phyloP scores from a whole-genome alignment of 2,797 vertebrate species.

The Todus mexicanus region DNA sequence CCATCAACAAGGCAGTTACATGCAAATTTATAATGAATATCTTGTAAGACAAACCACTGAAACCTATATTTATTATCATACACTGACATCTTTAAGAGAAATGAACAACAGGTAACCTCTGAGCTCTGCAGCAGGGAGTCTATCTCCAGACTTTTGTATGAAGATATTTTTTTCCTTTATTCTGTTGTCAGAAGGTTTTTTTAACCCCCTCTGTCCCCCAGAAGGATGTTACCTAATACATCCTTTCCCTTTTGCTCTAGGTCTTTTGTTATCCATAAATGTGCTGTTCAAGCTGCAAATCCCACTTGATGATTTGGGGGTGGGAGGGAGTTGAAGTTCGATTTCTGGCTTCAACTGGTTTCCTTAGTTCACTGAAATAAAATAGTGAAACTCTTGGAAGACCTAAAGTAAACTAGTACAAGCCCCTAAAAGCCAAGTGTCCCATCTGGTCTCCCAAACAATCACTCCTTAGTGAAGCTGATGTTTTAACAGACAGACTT shows the following conservation, averaged over 20 bases:
- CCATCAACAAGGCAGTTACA: not conserved
- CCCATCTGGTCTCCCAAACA: not conserved
- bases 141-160: not conserved
- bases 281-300: not conserved
- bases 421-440: not conserved
- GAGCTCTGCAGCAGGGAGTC: not conserved
- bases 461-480: not conserved
- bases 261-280: not conserved
- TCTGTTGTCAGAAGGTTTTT: not conserved
- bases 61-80: not conserved
- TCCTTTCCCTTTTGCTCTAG: not conserved
- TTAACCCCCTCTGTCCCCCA: too few species aligned
- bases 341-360: not conserved
- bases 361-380: not conserved
- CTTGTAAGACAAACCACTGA: not conserved
- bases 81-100: not conserved
- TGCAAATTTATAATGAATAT: not conserved
- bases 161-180: not conserved
- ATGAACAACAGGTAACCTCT: not conserved
- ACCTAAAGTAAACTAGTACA: not conserved
- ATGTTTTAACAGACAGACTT: not conserved
- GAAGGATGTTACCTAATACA: not conserved
- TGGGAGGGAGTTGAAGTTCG: not conserved
- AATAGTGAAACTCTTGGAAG: not conserved
- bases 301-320: not conserved